A percentile compares a stretch with the other conserved stretches of the same genome.
Evolutionary conservation across 2,113 vertebrate species (phyloP).

Genomic region (Sardina pilchardus): DNA sequence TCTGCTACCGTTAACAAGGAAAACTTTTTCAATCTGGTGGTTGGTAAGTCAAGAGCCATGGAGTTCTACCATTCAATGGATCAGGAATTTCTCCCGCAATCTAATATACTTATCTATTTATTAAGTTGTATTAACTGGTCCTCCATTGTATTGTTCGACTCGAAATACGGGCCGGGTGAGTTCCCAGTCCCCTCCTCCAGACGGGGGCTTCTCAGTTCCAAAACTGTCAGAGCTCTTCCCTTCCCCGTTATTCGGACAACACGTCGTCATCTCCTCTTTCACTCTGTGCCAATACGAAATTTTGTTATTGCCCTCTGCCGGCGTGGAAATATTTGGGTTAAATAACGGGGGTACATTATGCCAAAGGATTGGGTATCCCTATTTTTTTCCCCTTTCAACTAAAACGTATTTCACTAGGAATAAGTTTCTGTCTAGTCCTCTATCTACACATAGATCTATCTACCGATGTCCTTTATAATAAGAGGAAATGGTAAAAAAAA

Average conservation of each 20-base stretch:
- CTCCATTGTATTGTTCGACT: conserved; percentile 19
- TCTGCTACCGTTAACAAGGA: conserved; percentile 6
- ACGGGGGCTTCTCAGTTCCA: conserved; percentile 23
- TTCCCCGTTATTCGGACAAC: conserved; percentile 24
- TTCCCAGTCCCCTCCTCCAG: neutral
- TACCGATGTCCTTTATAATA: no score
- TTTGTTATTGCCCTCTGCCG: conserved; percentile 4
- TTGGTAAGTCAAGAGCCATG: neutral
- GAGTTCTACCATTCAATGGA: neutral
- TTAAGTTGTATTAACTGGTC: neutral
- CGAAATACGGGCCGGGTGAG: neutral
- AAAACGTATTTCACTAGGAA: no score
- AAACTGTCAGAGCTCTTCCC: neutral
- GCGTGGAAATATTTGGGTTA: neutral
- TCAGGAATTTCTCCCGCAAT: neutral
- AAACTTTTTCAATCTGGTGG: conserved; percentile 2
- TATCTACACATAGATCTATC: no score
- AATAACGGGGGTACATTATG: neutral
- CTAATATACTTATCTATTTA: conserved; percentile 3
- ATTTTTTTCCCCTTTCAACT: neutral
- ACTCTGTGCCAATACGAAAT: neutral
- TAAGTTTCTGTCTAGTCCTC: no score
- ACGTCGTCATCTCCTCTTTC: conserved; percentile 28
- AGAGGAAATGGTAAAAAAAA: no score
- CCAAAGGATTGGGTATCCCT: neutral